Percentiles rank a stretch among this genome's conserved stretches.
Conservation (phyloP, 2,113 vertebrate genomes). For the Aplodontia rufa region DNA sequence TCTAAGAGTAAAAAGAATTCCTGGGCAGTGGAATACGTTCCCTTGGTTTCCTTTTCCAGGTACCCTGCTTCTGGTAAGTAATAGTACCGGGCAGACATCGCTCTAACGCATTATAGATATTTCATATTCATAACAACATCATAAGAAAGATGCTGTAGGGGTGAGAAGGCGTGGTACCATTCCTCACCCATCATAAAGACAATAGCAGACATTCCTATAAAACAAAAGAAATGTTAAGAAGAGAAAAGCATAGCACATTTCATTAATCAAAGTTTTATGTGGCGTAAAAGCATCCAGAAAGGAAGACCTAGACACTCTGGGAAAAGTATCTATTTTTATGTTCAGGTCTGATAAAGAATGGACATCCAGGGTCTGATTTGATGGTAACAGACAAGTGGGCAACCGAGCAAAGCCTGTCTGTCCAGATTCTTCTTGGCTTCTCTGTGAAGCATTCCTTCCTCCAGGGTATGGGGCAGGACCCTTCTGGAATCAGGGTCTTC, state of each 20-base stretch:
- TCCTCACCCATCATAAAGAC: background rate
- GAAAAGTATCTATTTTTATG: background rate
- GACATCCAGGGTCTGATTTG: background rate
- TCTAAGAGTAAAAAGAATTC: background rate
- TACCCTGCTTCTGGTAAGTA: background rate
- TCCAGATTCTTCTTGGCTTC: background rate
- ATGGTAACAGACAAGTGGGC: rapidly evolving
- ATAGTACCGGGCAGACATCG: background rate
- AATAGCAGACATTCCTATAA: background rate
- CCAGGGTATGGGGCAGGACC: background rate
- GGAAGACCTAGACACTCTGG: background rate
- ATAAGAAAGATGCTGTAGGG: background rate
- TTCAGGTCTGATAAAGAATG: background rate
- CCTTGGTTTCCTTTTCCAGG: background rate
- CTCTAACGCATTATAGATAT: background rate
- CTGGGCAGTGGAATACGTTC: rapidly evolving
- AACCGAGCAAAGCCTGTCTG: background rate
- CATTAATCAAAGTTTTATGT: background rate
- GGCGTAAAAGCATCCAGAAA: background rate
- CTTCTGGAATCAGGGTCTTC: background rate
- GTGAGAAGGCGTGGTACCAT: too few species aligned
- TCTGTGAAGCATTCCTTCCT: background rate
- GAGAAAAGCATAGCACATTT: background rate
- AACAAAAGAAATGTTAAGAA: background rate
- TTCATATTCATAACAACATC: background rate